A percentile compares a stretch with the other conserved stretches of the same genome.
Evolutionary conservation across 2,113 vertebrate genomes (phyloP).

Genomic region (Paracanthobrama guichenoti): DNA sequence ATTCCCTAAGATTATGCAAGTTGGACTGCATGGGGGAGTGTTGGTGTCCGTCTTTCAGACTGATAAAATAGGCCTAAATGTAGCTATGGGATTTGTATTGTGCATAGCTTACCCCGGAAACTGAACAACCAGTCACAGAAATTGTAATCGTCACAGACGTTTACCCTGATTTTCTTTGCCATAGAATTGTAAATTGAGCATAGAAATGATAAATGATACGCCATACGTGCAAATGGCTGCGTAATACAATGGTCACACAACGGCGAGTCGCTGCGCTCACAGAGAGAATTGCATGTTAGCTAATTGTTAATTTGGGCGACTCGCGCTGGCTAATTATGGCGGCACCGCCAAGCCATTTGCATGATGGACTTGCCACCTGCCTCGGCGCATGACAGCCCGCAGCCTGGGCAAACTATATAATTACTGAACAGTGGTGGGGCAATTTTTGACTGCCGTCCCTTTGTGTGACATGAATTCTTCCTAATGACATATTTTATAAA

Average conservation of each 20-base stretch:
- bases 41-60: conserved; percentile 16
- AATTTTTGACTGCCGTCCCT: conserved; percentile 98
- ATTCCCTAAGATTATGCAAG: not conserved
- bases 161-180: conserved; percentile 63
- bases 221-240: conserved; percentile 75
- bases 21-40: not conserved
- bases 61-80: conserved; percentile 39
- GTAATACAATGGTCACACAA: conserved; percentile 91
- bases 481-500: conserved; percentile 99
- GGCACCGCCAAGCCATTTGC: conserved; percentile 98
- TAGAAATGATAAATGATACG: conserved; percentile 89
- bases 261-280: conserved; percentile 88
- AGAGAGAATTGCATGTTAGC: conserved; percentile 99
- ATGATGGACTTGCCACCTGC: conserved; percentile 99
- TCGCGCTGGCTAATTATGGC: conserved; percentile 96
- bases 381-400: conserved; percentile 88
- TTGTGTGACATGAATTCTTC: conserved; percentile 99
- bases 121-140: conserved; percentile 51
- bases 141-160: conserved; percentile 47
- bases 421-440: conserved; percentile 99
- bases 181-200: conserved; percentile 59
- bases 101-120: conserved; percentile 47
- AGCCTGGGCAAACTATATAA: conserved; percentile 99
- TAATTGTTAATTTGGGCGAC: conserved; percentile 99
- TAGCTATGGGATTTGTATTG: conserved; percentile 32